Conservation (phyloP, 2,888 invertebrate species). For the Zygothrica quintamaculata region DNA sequence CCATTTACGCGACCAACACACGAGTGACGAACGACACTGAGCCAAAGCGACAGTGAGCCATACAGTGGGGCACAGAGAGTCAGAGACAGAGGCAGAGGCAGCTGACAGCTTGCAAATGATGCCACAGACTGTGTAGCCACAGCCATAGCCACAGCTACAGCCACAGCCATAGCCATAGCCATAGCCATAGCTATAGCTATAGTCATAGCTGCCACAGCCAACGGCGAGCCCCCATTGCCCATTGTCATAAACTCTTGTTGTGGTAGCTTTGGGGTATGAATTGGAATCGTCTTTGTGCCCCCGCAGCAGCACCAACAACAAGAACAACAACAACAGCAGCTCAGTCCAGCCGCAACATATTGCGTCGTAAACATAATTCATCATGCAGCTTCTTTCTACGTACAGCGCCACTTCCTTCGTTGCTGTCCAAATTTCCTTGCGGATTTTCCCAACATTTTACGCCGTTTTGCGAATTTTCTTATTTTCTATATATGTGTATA, state of each 20-base stretch:
- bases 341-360: slow-evolving; percentile 72
- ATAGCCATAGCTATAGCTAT: too few species aligned
- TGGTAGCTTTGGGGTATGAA: neutral
- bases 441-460: slow-evolving; percentile 74
- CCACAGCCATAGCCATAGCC: too few species aligned
- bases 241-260: slow-evolving; percentile 68
- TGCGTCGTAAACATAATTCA: slow-evolving; percentile 81
- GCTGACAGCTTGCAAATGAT: slow-evolving; percentile 78
- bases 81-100: slow-evolving; percentile 21
- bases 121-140: slow-evolving; percentile 31
- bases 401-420: slow-evolving; percentile 39
- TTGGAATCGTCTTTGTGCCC: slow-evolving; percentile 18
- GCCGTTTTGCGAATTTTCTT: slow-evolving; percentile 69
- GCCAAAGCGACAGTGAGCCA: slow-evolving; percentile 6
- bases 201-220: slow-evolving; percentile 33
- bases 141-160: too few species aligned
- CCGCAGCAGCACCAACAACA: slow-evolving; percentile 10
- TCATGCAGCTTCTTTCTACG: slow-evolving; percentile 56
- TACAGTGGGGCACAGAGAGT: slow-evolving; percentile 4
- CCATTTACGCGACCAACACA: slow-evolving; percentile 61
- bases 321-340: too few species aligned
- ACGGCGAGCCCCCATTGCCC: slow-evolving; percentile 37
- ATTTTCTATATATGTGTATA: slow-evolving; percentile 21
- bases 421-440: slow-evolving; percentile 65
- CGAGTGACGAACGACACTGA: slow-evolving; percentile 4